phyloP scores from a whole-genome alignment of 2,888 invertebrate genomes.

The Lasius fuliginosus region DNA sequence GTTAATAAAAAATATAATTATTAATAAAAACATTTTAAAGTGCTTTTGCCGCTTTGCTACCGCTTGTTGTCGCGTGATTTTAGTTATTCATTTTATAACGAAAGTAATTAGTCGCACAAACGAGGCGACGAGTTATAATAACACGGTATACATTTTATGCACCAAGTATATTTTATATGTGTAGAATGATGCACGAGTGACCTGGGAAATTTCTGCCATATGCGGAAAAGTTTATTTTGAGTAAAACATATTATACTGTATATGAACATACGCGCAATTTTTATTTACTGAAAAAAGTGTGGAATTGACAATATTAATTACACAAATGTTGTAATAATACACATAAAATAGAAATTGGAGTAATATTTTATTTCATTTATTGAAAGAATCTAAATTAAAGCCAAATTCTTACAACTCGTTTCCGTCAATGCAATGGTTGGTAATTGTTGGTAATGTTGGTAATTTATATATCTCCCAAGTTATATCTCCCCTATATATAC shows the following conservation, averaged over 20 bases:
- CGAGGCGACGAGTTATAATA: conserved; percentile 34
- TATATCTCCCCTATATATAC: neutral
- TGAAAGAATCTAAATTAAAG: neutral
- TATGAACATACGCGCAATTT: neutral
- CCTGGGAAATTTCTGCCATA: conserved; percentile 24
- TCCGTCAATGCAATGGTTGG: neutral
- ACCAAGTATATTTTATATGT: conserved; percentile 41
- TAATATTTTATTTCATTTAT: neutral
- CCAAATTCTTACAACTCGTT: neutral
- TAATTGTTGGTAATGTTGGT: too few relatives aligned
- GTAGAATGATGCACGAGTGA: conserved; percentile 15
- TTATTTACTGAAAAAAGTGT: neutral
- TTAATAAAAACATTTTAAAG: conserved; percentile 9
- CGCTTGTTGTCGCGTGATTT: neutral
- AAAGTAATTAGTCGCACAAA: conserved; percentile 42
- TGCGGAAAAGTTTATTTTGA: conserved; percentile 3
- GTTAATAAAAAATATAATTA: conserved; percentile 3
- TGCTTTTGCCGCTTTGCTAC: neutral
- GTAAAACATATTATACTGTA: neutral
- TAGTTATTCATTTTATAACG: conserved; percentile 16
- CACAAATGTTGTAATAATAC: neutral
- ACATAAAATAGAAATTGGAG: neutral
- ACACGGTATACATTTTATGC: conserved; percentile 20
- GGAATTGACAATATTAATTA: conserved; percentile 5
- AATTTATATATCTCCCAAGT: neutral